Percentiles rank a stretch among this genome's conserved stretches.
phyloP scores from a whole-genome alignment of 2,888 invertebrate species.

The Plebejus argus region DNA sequence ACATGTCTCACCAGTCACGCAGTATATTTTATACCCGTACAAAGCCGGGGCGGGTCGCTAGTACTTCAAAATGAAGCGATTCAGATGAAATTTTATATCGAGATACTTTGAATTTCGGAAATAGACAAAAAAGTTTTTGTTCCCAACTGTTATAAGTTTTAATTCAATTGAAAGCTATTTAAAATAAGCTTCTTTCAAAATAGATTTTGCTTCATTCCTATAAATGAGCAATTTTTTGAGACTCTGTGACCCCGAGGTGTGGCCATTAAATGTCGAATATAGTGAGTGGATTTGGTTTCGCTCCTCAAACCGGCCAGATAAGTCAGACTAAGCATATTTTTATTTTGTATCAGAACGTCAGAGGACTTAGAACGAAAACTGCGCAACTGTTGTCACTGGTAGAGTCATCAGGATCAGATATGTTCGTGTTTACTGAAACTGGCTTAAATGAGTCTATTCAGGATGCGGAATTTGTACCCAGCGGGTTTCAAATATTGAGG shows the following conservation, averaged over 20 bases:
- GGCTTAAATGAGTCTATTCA: conserved; percentile 37
- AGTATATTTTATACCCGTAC: too few species aligned
- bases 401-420: conserved; percentile 34
- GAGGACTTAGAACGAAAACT: conserved; percentile 34
- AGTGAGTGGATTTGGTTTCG: neutral
- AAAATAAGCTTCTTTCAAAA: too few species aligned
- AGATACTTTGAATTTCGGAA: too few species aligned
- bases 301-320: neutral
- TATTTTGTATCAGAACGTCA: conserved; percentile 32
- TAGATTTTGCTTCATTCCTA: too few species aligned
- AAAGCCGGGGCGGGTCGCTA: too few species aligned
- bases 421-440: conserved; percentile 44
- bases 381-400: conserved; percentile 25
- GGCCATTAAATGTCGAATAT: neutral
- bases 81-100: too few species aligned
- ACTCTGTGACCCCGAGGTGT: neutral
- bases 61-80: too few species aligned
- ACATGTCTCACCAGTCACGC: too few species aligned
- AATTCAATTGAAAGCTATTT: too few species aligned
- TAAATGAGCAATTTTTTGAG: neutral
- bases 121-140: too few species aligned
- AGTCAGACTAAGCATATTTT: neutral
- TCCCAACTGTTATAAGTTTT: too few species aligned
- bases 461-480: conserved; percentile 32
- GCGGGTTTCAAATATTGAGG: conserved; percentile 33